Evolutionary conservation across 2,797 vertebrate genomes (phyloP).

Genomic region (Taenioides sp.): DNA sequence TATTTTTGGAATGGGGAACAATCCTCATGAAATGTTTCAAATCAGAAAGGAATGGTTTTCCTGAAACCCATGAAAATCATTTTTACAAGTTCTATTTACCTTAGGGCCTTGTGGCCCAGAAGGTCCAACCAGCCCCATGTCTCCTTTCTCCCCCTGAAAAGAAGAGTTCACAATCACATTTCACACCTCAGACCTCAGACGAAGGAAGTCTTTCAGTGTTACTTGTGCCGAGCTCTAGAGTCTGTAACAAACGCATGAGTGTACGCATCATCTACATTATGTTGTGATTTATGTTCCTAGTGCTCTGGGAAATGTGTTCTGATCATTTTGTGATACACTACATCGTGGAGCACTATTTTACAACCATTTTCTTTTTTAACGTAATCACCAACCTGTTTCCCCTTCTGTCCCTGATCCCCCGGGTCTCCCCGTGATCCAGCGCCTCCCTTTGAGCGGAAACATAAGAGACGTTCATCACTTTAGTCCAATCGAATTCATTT

Average conservation of each 20-base stretch:
- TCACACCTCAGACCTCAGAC: no score
- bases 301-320: no score
- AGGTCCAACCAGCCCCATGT: slow-evolving; percentile 63
- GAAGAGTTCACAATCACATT: slow-evolving; percentile 9
- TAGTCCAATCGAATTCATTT: neutral
- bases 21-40: no score
- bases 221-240: no score
- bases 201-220: no score
- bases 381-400: slow-evolving; percentile 74
- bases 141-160: slow-evolving; percentile 84
- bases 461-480: slow-evolving; percentile 9
- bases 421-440: slow-evolving; percentile 75
- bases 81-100: slow-evolving; percentile 33
- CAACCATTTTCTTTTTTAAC: neutral
- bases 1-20: no score
- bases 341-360: no score
- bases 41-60: no score
- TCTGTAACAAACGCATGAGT: no score
- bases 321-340: neutral
- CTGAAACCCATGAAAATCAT: neutral
- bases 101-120: slow-evolving; percentile 62
- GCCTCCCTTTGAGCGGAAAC: slow-evolving; percentile 75
- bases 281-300: no score
- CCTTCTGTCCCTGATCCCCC: slow-evolving; percentile 78
- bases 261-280: no score